Conservation (phyloP, 2,888 invertebrate genomes). For the Omphaloscelis lunosa region DNA sequence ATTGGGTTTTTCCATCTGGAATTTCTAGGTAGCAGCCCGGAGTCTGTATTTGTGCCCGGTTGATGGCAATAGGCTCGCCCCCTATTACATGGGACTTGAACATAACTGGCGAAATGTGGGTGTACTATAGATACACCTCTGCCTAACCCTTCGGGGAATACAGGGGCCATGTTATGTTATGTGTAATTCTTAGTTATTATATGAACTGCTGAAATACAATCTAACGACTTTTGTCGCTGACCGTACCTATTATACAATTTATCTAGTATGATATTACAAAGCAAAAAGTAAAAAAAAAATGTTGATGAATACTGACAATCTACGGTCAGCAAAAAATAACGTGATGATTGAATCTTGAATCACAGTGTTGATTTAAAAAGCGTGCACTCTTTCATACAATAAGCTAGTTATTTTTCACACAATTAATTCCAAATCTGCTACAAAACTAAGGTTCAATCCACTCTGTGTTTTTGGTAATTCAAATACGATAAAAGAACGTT, state of each 20-base stretch:
- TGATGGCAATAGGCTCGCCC: no score
- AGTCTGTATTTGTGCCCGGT: no score
- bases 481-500: conserved; percentile 39
- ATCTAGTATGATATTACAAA: conserved; percentile 24
- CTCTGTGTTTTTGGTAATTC: conserved; percentile 29
- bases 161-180: no score
- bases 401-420: background rate
- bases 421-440: background rate
- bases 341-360: conserved; percentile 33
- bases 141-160: no score
- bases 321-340: conserved; percentile 34
- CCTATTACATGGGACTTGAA: no score
- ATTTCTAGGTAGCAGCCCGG: no score
- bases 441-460: conserved; percentile 13
- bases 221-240: background rate
- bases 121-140: no score
- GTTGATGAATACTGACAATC: conserved; percentile 26
- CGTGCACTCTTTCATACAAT: background rate
- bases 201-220: background rate
- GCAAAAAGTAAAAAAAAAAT: conserved; percentile 11
- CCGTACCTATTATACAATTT: conserved; percentile 27
- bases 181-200: no score
- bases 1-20: no score
- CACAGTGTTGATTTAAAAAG: background rate
- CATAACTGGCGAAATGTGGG: no score